phyloP scores from a whole-genome alignment of 2,113 vertebrate species.

The Anoura caudifer region DNA sequence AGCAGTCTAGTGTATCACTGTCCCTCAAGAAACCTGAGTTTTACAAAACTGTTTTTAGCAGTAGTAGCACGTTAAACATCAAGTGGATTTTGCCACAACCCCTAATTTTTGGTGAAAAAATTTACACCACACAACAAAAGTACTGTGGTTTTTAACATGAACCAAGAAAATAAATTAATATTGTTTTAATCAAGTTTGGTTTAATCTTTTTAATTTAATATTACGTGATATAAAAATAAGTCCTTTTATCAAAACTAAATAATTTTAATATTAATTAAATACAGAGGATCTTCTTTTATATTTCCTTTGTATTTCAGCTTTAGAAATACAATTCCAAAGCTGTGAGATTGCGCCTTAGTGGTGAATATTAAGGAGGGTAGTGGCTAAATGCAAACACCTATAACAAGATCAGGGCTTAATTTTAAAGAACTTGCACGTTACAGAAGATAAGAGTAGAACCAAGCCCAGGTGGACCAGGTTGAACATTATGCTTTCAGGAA shows the following conservation, averaged over 20 bases:
- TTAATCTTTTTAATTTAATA: not conserved
- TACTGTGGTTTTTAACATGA: not conserved
- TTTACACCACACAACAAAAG: not conserved
- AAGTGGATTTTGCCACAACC: not conserved
- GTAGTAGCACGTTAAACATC: not conserved
- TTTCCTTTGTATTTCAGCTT: constrained; percentile 1
- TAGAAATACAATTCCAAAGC: not conserved
- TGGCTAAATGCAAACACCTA: not conserved
- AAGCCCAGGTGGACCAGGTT: not conserved
- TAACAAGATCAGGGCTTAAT: not conserved
- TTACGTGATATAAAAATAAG: not conserved
- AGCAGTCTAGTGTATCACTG: not conserved
- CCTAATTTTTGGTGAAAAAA: not conserved
- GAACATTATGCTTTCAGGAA: not conserved
- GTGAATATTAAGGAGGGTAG: not conserved
- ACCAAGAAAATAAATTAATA: not conserved
- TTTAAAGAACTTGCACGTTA: not conserved
- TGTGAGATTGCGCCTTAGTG: not conserved
- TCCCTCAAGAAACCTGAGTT: not conserved
- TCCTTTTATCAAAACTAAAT: not conserved
- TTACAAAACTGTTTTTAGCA: not conserved
- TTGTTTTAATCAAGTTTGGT: not conserved
- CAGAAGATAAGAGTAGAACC: not conserved
- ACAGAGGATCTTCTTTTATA: not conserved
- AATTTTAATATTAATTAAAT: not conserved